Evolutionary conservation across 2,797 vertebrate genomes (phyloP).

Genomic region (Alcedo atthis): DNA sequence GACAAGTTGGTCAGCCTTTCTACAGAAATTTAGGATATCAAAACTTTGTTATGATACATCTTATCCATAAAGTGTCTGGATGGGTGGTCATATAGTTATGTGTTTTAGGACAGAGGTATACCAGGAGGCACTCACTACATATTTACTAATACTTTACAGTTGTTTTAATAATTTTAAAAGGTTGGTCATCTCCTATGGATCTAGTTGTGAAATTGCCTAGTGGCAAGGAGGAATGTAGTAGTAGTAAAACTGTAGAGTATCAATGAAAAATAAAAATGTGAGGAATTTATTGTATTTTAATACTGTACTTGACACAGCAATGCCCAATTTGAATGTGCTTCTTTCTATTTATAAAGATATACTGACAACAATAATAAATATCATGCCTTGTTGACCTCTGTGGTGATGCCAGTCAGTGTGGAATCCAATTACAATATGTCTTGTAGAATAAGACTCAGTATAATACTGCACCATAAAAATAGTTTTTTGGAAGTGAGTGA

Average conservation of each 20-base stretch:
- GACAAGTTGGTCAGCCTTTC: not conserved
- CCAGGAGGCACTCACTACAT: not conserved
- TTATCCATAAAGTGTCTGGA: not conserved
- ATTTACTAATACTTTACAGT: not conserved
- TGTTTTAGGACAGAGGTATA: not conserved
- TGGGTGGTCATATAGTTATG: not conserved
- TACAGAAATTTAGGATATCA: not conserved
- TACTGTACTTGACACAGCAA: not conserved
- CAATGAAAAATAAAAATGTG: not conserved
- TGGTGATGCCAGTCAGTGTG: not conserved
- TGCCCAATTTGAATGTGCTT: not conserved
- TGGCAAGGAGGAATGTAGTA: not conserved
- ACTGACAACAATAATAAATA: not conserved
- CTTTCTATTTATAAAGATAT: not conserved
- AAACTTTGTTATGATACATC: not conserved
- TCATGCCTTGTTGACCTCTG: not conserved
- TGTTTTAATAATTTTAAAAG: not conserved
- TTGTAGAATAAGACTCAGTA: not conserved
- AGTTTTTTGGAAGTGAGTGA: not conserved
- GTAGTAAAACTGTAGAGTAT: not conserved
- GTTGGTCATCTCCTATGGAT: not conserved
- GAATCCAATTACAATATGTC: not conserved
- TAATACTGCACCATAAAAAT: not conserved
- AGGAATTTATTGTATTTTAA: not conserved
- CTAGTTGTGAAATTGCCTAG: not conserved